phyloP scores from a whole-genome alignment of 2,797 vertebrate species.

The Sebastes melanostomus region DNA sequence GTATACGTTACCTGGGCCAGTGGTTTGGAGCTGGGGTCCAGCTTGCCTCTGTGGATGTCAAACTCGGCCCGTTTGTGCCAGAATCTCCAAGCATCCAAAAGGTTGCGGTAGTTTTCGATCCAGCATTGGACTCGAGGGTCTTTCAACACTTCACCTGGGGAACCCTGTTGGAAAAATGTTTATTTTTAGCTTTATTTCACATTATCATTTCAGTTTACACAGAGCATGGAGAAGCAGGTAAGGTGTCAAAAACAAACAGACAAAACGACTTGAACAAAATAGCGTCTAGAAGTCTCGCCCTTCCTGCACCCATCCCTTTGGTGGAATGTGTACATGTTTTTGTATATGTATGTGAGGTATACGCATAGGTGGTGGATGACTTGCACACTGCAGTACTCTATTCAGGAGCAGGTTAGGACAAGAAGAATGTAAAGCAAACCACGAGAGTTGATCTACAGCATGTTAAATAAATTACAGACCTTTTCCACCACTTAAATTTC shows the following conservation, averaged over 20 bases:
- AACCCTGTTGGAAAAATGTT: slow-evolving; percentile 81
- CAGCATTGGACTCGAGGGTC: slow-evolving; percentile 97
- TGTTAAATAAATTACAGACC: neutral
- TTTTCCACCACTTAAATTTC: slow-evolving; percentile 19
- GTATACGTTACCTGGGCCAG: slow-evolving; percentile 88
- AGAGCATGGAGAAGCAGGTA: neutral
- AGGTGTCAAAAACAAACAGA: neutral
- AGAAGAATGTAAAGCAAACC: neutral
- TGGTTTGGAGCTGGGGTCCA: slow-evolving; percentile 97
- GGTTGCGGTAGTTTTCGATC: slow-evolving; percentile 98
- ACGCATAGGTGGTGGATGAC: neutral
- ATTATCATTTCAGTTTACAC: neutral
- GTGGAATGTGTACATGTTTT: neutral
- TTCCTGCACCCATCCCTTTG: neutral
- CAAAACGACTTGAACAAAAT: neutral
- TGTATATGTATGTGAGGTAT: neutral
- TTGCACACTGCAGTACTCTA: neutral
- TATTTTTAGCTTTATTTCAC: neutral
- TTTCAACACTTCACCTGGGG: slow-evolving; percentile 92
- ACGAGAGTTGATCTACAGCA: neutral
- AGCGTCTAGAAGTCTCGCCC: neutral
- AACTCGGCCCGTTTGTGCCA: slow-evolving; percentile 99
- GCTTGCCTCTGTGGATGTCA: slow-evolving; percentile 96
- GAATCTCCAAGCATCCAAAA: slow-evolving; percentile 98
- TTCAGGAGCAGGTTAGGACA: slow-evolving; percentile 21